Evolutionary conservation across 2,888 invertebrate genomes (phyloP), one percentile per base, ranked within the genome.

Genomic region (Noctua janthina): DNA sequence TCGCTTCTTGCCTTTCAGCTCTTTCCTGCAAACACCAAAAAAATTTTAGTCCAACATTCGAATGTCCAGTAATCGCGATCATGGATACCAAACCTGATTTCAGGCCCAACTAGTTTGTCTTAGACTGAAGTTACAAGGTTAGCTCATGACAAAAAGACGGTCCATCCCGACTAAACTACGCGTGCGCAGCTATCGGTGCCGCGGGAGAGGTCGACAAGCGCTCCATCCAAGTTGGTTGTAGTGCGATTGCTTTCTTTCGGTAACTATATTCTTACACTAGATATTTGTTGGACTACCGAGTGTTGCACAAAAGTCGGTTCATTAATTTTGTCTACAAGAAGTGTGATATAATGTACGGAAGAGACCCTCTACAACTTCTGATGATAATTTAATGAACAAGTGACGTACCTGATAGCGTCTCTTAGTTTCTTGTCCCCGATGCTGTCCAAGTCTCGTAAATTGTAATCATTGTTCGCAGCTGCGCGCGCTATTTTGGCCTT

Each of bases 401-500:
- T 39, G 20, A 71, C 64, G 77, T 88, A 98, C 97, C 98, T 98
- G 87, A 98, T 97, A 23, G 98, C 98, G 91, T 98, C 98, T 79
- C 98, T 96, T 72, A 98, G 95, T 92, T 98, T 98, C 92, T 98
- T 97, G 87, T 97, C 97, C 6, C 97, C 97, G 51, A 98, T 97
- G 79, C 97, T 97, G 82, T 98, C 98, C 85, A 98, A 94, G 62
- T 98, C 98, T 54, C 97, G 97, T 82, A 98, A 96, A 87, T 97
- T 97, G 91, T 98, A 97, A 76, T 98, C 98, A 81, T 93, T 95
- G 88, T 97, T 96, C 46, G 97, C 95, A 39, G 97, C 96, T 79
- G 97, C 95, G 83, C 97, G 97, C 69, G 97, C 96, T 89, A 97
- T 95, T 89, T 98, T 98, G 54, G 98, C 97, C 91, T 98, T 98